phyloP scores from a whole-genome alignment of 2,888 invertebrate species.

The Melanargia galathea region DNA sequence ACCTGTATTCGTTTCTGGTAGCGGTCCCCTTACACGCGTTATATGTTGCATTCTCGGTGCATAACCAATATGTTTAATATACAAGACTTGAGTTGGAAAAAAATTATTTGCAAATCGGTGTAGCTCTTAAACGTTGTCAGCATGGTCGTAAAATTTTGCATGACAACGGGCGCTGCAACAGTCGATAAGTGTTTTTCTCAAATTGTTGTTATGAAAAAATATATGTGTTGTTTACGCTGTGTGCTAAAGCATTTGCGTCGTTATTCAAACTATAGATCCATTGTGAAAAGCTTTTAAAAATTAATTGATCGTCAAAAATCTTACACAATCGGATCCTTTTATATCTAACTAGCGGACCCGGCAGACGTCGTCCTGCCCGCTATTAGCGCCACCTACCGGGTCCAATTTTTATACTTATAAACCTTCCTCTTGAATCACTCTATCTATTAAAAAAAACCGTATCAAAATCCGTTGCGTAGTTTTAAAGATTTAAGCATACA shows the following conservation, averaged over 20 bases:
- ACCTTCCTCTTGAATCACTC: too few relatives aligned
- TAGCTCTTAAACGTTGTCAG: conserved; percentile 68
- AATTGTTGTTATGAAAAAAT: neutral
- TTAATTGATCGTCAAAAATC: neutral
- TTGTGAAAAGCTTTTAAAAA: too few relatives aligned
- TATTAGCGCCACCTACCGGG: too few relatives aligned
- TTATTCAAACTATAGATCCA: conserved; percentile 7
- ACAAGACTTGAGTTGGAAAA: conserved; percentile 13
- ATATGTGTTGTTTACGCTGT: conserved; percentile 22
- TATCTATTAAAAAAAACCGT: too few relatives aligned
- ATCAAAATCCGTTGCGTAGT: too few relatives aligned
- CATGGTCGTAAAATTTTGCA: conserved; percentile 68
- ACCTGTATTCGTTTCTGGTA: too few relatives aligned
- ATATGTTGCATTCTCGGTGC: conserved; percentile 15
- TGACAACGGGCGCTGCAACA: conserved; percentile 61
- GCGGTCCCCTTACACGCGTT: too few relatives aligned
- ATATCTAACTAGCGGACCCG: too few relatives aligned
- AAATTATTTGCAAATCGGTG: conserved; percentile 48
- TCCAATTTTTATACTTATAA: too few relatives aligned
- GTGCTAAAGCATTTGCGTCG: conserved; percentile 20
- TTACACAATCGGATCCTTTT: neutral
- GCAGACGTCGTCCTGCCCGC: too few relatives aligned
- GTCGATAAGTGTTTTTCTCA: conserved; percentile 4
- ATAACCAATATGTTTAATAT: conserved; percentile 14
- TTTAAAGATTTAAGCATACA: too few relatives aligned